These are phyloP conservation scores for Helicolenus hilgendorfi DNA, from an alignment of 2,797 vertebrate genomes.

Conservation along the genomic window DNA sequence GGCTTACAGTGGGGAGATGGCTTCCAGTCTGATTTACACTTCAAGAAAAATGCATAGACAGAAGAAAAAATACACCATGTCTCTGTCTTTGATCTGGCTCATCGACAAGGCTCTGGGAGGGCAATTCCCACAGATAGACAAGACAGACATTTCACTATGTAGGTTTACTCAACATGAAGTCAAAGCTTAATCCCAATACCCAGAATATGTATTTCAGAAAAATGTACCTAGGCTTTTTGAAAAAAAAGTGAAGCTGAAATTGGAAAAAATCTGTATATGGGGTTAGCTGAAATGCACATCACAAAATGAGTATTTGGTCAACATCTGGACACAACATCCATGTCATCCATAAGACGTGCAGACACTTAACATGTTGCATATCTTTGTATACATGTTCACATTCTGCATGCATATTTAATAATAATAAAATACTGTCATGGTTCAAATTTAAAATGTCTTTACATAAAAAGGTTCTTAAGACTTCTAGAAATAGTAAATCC, in stretches of 20 bases:
- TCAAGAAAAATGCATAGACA: conserved; percentile 63
- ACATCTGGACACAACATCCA: neutral
- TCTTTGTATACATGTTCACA: neutral
- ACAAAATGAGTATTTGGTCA: neutral
- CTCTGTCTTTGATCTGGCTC: conserved; percentile 73
- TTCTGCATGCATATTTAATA: neutral
- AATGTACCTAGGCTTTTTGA: neutral
- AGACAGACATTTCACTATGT: conserved; percentile 16
- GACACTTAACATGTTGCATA: neutral
- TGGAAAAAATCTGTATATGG: neutral
- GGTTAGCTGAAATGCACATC: neutral
- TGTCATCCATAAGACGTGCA: neutral
- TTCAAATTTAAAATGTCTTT: neutral
- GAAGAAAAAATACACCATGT: conserved; percentile 45
- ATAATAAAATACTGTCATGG: neutral
- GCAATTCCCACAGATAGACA: conserved; percentile 44
- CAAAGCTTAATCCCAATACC: neutral
- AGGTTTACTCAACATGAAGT: conserved; percentile 19
- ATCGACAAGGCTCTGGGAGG: conserved; percentile 50
- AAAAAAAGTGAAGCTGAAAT: neutral
- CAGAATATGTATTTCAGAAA: neutral
- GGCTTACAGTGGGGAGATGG: conserved; percentile 68
- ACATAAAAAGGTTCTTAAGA: neutral
- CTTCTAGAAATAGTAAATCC: neutral
- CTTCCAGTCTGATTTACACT: conserved; percentile 81